Evolutionary conservation across 2,888 invertebrate genomes (phyloP).

Genomic region (Arctia plantaginis): DNA sequence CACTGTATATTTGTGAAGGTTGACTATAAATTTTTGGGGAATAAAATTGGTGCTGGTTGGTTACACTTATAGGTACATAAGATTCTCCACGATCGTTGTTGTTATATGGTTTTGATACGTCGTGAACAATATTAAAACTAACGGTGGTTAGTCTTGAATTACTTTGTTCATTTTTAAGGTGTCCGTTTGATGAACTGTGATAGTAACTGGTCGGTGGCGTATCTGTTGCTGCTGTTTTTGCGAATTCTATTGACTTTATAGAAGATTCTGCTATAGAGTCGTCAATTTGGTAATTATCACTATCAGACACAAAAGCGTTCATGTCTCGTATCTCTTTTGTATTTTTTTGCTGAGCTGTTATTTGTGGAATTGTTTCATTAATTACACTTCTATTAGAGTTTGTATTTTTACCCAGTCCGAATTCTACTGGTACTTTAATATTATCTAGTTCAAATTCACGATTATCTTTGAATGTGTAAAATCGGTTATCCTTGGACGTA

Average conservation of each 20-base stretch:
- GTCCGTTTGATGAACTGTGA: constrained; percentile 62
- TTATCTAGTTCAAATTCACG: constrained; percentile 21
- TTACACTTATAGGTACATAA: constrained; percentile 52
- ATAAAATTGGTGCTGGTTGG: constrained; percentile 62
- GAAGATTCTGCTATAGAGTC: constrained; percentile 72
- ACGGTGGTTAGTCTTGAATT: constrained; percentile 73
- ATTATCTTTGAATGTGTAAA: constrained; percentile 29
- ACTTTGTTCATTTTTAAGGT: constrained; percentile 59
- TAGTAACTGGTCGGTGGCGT: constrained; percentile 67
- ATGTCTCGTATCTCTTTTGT: constrained; percentile 30
- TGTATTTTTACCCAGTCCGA: constrained; percentile 18
- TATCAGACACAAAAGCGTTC: constrained; percentile 55
- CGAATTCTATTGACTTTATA: constrained; percentile 60
- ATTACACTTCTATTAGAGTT: constrained; percentile 24
- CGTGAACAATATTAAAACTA: constrained; percentile 78
- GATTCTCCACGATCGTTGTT: constrained; percentile 59
- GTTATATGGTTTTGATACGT: constrained; percentile 61
- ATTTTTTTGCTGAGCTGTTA: constrained; percentile 15
- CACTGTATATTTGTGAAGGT: constrained; percentile 74
- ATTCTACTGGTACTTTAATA: constrained; percentile 12
- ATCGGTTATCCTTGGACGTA: constrained; percentile 34
- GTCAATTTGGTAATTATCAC: constrained; percentile 62
- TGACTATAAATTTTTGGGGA: constrained; percentile 75
- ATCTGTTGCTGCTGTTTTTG: constrained; percentile 45
- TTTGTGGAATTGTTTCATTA: constrained; percentile 22